These are phyloP conservation scores for Macrosiphum euphorbiae DNA, from an alignment of 2,888 invertebrate species.

Conservation along the genomic window DNA sequence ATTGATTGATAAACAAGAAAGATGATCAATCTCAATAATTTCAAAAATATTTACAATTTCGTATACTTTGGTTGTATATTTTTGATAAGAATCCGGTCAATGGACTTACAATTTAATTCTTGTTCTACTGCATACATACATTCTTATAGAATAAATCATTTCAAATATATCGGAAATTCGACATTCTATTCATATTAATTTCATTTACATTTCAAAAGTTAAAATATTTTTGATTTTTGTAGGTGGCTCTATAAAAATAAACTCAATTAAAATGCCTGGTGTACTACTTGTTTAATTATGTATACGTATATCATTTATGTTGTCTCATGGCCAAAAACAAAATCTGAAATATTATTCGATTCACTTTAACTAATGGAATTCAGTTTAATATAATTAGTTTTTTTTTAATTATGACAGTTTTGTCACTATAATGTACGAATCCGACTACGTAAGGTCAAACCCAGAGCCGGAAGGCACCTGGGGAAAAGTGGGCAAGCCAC, in stretches of 20 bases:
- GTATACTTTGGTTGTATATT: neutral
- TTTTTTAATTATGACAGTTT: neutral
- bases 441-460: neutral
- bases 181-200: neutral
- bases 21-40: neutral
- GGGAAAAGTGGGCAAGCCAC: conserved; percentile 2
- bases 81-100: neutral
- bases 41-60: neutral
- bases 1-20: neutral
- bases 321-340: neutral
- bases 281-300: neutral
- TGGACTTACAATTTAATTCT: neutral
- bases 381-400: neutral
- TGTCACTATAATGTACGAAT: neutral
- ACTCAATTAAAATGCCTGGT: neutral
- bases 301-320: neutral
- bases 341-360: neutral
- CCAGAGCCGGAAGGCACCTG: neutral
- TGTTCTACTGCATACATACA: neutral
- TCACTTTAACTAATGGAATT: neutral
- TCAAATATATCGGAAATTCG: neutral
- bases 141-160: neutral
- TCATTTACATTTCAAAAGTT: neutral
- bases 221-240: neutral
- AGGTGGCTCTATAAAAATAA: neutral